Evolutionary conservation across 2,113 vertebrate species (phyloP).

Genomic region (Heterotis niloticus): DNA sequence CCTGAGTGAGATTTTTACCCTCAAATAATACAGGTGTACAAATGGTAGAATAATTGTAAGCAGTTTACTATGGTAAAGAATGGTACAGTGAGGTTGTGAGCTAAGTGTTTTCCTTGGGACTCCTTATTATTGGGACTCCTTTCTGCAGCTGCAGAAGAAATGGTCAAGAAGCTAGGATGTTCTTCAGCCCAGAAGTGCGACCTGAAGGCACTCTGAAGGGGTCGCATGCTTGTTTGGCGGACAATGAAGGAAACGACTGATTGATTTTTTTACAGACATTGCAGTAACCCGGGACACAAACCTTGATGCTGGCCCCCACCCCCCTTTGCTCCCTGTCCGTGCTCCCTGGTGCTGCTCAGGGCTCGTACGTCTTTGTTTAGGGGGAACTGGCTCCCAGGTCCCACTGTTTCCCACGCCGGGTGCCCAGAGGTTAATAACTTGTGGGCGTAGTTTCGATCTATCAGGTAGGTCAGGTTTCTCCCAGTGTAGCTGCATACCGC

Average conservation of each 20-base stretch:
- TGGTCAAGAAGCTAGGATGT: too few relatives aligned
- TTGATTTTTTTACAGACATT: slow-evolving; percentile 24
- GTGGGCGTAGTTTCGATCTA: slow-evolving; percentile 77
- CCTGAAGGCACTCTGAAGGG: neutral
- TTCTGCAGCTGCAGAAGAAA: too few relatives aligned
- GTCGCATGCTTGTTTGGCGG: slow-evolving; percentile 8
- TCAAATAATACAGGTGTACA: too few relatives aligned
- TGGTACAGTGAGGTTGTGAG: too few relatives aligned
- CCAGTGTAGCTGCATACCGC: slow-evolving; percentile 66
- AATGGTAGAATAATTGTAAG: too few relatives aligned
- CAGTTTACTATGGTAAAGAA: too few relatives aligned
- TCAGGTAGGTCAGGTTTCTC: slow-evolving; percentile 78
- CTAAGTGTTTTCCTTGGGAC: too few relatives aligned
- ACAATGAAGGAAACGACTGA: slow-evolving; percentile 22
- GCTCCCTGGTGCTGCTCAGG: slow-evolving; percentile 34
- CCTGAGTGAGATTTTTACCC: too few relatives aligned
- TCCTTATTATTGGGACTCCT: too few relatives aligned
- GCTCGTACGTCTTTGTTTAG: slow-evolving; percentile 48
- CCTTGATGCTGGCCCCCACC: slow-evolving; percentile 41
- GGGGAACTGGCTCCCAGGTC: slow-evolving; percentile 54
- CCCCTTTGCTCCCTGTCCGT: slow-evolving; percentile 19
- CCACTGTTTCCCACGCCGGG: slow-evolving; percentile 66
- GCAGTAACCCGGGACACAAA: slow-evolving; percentile 21
- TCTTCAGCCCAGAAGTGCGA: neutral
- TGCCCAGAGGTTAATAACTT: slow-evolving; percentile 61